These are phyloP conservation scores for Simalia tracyae DNA, from an alignment of 2,797 vertebrate genomes.

Conservation along the genomic window DNA sequence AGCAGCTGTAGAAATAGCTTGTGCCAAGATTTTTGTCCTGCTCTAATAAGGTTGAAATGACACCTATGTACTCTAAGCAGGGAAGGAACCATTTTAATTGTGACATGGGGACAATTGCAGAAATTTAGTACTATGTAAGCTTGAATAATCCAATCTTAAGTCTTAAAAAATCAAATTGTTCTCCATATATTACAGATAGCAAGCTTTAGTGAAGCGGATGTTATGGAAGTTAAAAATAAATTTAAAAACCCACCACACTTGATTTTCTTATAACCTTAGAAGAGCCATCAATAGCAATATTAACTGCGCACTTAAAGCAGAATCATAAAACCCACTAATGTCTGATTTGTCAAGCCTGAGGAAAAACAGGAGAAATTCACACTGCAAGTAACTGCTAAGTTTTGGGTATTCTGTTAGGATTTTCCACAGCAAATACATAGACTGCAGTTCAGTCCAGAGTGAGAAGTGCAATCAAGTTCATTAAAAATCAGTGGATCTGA, in stretches of 20 bases:
- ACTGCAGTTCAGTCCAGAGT: background rate
- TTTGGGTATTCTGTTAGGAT: background rate
- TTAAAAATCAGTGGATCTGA: background rate
- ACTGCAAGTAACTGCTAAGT: background rate
- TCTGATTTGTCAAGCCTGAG: background rate
- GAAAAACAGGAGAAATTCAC: background rate
- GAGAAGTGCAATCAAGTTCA: background rate
- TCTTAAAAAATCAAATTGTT: background rate
- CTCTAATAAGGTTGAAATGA: constrained; percentile 18
- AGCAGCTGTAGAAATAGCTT: background rate
- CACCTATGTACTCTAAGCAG: constrained; percentile 17
- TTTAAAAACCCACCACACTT: constrained; percentile 35
- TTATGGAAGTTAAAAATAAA: constrained; percentile 40
- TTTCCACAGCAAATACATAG: background rate
- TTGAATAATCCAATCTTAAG: constrained; percentile 17
- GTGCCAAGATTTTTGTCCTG: background rate
- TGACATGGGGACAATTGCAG: background rate
- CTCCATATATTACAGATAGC: constrained; percentile 28
- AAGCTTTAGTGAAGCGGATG: constrained; percentile 39
- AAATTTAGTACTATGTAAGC: background rate
- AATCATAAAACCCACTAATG: constrained; percentile 3
- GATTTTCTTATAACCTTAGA: constrained; percentile 44
- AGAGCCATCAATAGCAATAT: constrained; percentile 19
- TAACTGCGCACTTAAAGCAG: constrained; percentile 16
- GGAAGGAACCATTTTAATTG: constrained; percentile 38